Percentiles rank a stretch among this genome's conserved stretches.
phyloP scores from a whole-genome alignment of 2,888 invertebrate genomes.

The Odontocerum albicorne region DNA sequence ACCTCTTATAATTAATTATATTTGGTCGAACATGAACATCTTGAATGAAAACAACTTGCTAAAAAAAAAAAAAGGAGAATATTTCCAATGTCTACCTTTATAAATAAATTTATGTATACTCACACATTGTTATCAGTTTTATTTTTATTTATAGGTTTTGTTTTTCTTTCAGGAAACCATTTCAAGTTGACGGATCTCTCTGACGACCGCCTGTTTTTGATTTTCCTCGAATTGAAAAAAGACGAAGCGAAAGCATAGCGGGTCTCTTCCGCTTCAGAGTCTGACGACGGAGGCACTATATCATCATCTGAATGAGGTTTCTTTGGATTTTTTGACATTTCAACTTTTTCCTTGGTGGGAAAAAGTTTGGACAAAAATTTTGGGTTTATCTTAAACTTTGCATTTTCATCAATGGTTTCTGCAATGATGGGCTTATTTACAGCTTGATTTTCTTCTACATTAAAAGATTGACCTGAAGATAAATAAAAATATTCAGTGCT shows the following conservation, averaged over 20 bases:
- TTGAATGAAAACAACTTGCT: no score
- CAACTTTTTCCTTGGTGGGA: background rate
- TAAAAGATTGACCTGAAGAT: no score
- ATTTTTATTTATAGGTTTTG: no score
- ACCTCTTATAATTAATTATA: no score
- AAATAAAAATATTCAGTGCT: no score
- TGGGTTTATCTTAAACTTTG: slow-evolving; percentile 16
- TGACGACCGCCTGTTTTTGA: background rate
- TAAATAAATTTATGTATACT: no score
- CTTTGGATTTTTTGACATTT: background rate
- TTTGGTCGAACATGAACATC: no score
- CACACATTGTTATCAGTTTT: no score
- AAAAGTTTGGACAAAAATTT: slow-evolving; percentile 5
- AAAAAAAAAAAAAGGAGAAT: no score
- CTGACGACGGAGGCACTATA: slow-evolving; percentile 1
- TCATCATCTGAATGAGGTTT: background rate
- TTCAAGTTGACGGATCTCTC: background rate
- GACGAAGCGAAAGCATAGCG: slow-evolving; percentile 2
- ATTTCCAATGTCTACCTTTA: no score
- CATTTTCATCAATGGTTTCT: slow-evolving; percentile 11
- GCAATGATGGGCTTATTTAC: no score
- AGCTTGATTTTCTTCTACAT: no score
- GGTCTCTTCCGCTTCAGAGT: slow-evolving; percentile 8
- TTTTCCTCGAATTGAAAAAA: background rate
- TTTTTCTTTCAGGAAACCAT: slow-evolving; percentile 1